Conservation (phyloP, 2,113 vertebrate genomes). For the Desmodus rotundus region DNA sequence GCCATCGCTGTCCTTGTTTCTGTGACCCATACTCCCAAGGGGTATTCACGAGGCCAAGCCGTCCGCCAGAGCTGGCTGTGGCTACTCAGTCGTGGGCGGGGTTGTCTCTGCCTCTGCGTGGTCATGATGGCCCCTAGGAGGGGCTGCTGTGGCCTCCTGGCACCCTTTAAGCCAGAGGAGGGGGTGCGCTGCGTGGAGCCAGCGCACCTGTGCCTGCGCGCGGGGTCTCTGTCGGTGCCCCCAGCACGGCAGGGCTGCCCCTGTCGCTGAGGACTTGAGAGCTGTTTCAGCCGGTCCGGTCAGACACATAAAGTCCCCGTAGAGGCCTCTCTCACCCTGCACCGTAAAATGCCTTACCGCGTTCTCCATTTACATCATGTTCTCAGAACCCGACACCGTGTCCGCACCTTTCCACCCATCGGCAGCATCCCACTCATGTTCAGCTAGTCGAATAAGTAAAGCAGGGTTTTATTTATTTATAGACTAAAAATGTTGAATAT, state of each 20-base stretch:
- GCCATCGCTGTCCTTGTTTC: conserved; percentile 61
- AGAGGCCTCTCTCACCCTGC: no score
- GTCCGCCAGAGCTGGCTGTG: neutral
- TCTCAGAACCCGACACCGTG: neutral
- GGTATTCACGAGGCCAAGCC: neutral
- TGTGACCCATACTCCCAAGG: neutral
- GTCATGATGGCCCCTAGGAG: no score
- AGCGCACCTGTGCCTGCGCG: no score
- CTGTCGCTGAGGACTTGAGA: conserved; percentile 1
- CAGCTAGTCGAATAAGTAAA: conserved; percentile 17
- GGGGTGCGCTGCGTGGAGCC: no score
- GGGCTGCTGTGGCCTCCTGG: no score
- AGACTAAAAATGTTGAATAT: conserved; percentile 27
- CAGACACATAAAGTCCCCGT: neutral
- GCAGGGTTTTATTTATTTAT: conserved; percentile 45
- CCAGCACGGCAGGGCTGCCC: neutral
- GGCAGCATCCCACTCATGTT: neutral
- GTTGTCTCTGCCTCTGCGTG: neutral
- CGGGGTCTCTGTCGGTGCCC: no score
- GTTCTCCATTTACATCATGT: neutral
- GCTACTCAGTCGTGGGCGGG: neutral
- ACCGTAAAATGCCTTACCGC: no score
- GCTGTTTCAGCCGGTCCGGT: neutral
- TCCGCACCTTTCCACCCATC: neutral
- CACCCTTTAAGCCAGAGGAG: neutral